These are phyloP conservation scores for Teleiodes luculella DNA, from an alignment of 2,888 invertebrate species.

Conservation along the genomic window DNA sequence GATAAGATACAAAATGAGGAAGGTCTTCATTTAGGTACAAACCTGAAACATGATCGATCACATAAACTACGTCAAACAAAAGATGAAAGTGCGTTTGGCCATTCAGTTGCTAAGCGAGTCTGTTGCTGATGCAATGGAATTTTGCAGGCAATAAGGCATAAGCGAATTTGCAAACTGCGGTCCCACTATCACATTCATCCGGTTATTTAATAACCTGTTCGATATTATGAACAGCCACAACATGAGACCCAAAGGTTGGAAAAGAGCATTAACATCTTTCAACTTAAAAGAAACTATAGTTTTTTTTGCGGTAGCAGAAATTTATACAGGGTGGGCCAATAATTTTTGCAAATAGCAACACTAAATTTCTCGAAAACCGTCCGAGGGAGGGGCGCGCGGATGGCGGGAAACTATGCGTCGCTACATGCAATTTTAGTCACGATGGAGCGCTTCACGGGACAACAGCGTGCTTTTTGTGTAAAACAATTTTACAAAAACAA, in stretches of 20 bases:
- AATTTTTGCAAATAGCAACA: too few species aligned
- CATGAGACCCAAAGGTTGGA: not conserved
- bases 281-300: not conserved
- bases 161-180: not conserved
- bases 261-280: not conserved
- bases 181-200: not conserved
- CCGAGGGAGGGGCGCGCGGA: too few species aligned
- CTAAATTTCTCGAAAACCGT: too few species aligned
- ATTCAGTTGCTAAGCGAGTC: constrained; percentile 8
- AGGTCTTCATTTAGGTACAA: not conserved
- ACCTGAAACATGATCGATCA: not conserved
- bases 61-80: constrained; percentile 7
- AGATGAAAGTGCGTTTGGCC: constrained; percentile 7
- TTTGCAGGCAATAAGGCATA: not conserved
- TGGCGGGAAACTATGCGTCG: too few species aligned
- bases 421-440: too few species aligned
- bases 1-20: not conserved
- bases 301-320: not conserved
- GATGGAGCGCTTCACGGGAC: too few species aligned
- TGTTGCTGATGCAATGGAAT: not conserved
- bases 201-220: not conserved
- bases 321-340: too few species aligned
- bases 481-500: too few species aligned
- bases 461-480: too few species aligned
- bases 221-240: not conserved